phyloP scores from a whole-genome alignment of 2,888 invertebrate genomes.

The Idaea aversata region DNA sequence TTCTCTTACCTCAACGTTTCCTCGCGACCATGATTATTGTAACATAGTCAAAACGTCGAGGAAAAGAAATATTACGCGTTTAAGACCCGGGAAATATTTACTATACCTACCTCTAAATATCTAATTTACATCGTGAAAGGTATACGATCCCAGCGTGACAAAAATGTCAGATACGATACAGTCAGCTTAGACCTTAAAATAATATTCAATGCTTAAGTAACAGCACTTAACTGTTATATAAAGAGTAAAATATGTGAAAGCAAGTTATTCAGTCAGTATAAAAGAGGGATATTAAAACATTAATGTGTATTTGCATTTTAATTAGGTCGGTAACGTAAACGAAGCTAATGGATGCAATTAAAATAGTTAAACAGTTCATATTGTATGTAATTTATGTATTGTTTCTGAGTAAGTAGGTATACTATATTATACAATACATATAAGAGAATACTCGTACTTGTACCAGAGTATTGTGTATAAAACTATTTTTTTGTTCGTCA shows the following conservation, averaged over 20 bases:
- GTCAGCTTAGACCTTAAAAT: not conserved
- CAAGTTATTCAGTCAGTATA: conserved; percentile 30
- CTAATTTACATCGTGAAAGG: too few relatives aligned
- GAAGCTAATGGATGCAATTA: conserved; percentile 59
- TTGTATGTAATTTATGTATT: conserved; percentile 53
- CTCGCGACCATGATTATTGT: too few relatives aligned
- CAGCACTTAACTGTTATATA: conserved; percentile 17
- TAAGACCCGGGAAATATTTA: too few relatives aligned
- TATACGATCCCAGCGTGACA: too few relatives aligned
- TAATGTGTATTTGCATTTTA: conserved; percentile 60
- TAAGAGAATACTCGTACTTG: too few relatives aligned
- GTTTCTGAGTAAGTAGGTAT: conserved; percentile 28
- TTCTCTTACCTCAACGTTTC: too few relatives aligned
- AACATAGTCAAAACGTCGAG: too few relatives aligned
- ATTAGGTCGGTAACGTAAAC: conserved; percentile 57
- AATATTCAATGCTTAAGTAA: conserved; percentile 7
- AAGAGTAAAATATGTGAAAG: conserved; percentile 36
- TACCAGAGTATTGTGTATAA: too few relatives aligned
- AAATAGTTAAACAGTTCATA: conserved; percentile 59
- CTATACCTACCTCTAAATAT: too few relatives aligned
- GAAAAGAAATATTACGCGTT: too few relatives aligned
- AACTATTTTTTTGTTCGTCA: too few relatives aligned
- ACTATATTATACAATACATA: not conserved
- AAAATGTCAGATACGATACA: not conserved
- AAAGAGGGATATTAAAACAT: conserved; percentile 51